Percentiles rank a stretch among this genome's conserved stretches.
Conservation (phyloP, 2,113 vertebrate genomes). For the Malurus melanocephalus region DNA sequence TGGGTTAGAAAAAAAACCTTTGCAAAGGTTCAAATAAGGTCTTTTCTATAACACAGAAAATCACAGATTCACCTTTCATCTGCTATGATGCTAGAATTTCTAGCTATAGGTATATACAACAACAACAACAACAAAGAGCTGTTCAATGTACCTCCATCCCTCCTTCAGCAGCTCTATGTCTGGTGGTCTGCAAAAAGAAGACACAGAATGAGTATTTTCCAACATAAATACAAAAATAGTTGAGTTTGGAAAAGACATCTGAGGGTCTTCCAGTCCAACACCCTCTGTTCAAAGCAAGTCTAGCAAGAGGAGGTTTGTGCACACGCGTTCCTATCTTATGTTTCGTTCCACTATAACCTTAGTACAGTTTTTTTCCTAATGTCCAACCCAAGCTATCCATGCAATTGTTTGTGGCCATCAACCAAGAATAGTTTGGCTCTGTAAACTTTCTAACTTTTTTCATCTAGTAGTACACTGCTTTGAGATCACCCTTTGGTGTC, state of each 20-base stretch:
- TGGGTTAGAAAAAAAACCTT: constrained; percentile 47
- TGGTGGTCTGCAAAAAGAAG: constrained; percentile 72
- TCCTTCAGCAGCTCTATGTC: constrained; percentile 83
- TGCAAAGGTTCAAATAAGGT: constrained; percentile 30
- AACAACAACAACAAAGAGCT: not conserved
- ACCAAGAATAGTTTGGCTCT: not conserved
- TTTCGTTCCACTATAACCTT: not conserved
- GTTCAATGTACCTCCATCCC: constrained; percentile 78
- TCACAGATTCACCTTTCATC: constrained; percentile 43
- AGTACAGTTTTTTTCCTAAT: not conserved
- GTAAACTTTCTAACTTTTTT: not conserved
- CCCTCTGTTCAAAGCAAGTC: not conserved
- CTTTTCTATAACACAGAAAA: constrained; percentile 45
- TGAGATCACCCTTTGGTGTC: not conserved
- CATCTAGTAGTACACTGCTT: not conserved
- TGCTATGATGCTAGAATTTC: constrained; percentile 17
- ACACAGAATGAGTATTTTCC: not conserved
- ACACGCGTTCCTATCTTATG: rapidly evolving
- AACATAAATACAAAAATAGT: not conserved
- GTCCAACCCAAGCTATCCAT: not conserved
- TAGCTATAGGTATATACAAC: not conserved
- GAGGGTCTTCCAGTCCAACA: not conserved
- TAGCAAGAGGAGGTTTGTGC: not conserved
- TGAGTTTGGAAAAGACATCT: not conserved
- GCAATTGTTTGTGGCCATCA: not conserved